Evolutionary conservation across 2,797 vertebrate genomes (phyloP).

Genomic region (Schizopygopsis pylzovi): DNA sequence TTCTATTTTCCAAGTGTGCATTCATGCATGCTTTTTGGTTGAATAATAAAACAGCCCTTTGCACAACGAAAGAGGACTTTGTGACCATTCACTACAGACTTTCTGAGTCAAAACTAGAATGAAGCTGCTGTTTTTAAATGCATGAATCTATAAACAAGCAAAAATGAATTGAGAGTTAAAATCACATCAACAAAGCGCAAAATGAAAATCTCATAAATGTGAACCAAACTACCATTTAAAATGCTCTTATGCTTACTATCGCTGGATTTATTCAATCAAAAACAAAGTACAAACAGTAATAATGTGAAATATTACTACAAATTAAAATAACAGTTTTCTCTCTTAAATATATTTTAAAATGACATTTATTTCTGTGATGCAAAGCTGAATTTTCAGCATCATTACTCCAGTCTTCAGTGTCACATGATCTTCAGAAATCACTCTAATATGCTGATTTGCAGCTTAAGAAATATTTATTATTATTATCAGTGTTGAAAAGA

Average conservation of each 20-base stretch:
- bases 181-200: not conserved
- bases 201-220: not conserved
- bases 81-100: not conserved
- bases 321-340: not conserved
- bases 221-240: not conserved
- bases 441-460: not conserved
- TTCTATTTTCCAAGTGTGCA: slow-evolving; percentile 21
- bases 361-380: not conserved
- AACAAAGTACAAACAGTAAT: not conserved
- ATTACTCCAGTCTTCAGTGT: not conserved
- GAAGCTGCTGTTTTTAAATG: not conserved
- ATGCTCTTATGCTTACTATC: not conserved
- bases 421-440: not conserved
- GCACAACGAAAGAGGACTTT: not conserved
- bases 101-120: not conserved
- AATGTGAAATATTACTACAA: not conserved
- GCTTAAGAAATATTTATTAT: not conserved
- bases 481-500: not conserved
- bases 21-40: not conserved
- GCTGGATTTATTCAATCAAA: not conserved
- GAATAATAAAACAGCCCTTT: not conserved
- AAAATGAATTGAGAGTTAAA: not conserved
- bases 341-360: not conserved
- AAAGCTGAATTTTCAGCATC: not conserved
- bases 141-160: not conserved